Percentiles rank a stretch among this genome's conserved stretches.
Conservation (phyloP, 2,113 vertebrate genomes). For the Semnornis frantzii region DNA sequence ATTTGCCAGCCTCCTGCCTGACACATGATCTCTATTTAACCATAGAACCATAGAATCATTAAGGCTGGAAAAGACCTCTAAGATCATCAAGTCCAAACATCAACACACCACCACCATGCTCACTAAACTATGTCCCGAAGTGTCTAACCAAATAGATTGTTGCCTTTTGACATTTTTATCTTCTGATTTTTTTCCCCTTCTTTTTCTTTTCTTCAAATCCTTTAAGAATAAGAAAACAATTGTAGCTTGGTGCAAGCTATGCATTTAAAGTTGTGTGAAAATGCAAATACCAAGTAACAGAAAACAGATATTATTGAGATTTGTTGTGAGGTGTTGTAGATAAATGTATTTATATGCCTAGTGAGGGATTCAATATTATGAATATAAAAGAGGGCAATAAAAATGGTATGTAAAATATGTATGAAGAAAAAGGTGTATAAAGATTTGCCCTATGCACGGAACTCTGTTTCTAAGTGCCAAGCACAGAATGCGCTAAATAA, state of each 20-base stretch:
- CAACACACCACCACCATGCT: too few species aligned
- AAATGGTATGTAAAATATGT: conserved; percentile 86
- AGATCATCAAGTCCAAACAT: too few species aligned
- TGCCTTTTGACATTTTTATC: conserved; percentile 69
- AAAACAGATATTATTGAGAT: conserved; percentile 85
- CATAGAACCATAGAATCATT: too few species aligned
- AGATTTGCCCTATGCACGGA: conserved; percentile 86
- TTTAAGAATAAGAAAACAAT: conserved; percentile 75
- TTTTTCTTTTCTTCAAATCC: conserved; percentile 34
- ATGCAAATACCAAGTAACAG: conserved; percentile 82
- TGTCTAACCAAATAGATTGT: conserved; percentile 67
- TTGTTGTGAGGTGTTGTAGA: conserved; percentile 96
- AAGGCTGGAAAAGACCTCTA: too few species aligned
- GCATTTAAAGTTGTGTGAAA: conserved; percentile 91
- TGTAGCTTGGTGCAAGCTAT: conserved; percentile 81
- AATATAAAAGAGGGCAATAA: conserved; percentile 85
- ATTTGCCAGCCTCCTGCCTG: conserved; percentile 16
- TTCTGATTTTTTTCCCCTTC: neutral
- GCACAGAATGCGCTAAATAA: conserved; percentile 94
- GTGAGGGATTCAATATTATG: conserved; percentile 82
- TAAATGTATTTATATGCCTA: conserved; percentile 98
- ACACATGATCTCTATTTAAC: conserved; percentile 46
- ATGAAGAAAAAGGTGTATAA: conserved; percentile 84
- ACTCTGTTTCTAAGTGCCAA: conserved; percentile 95
- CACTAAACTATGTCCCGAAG: too few species aligned